These are phyloP conservation scores for Drosophila persimilis DNA, from an alignment of 1,140 invertebrate species.

Conservation along the genomic window DNA sequence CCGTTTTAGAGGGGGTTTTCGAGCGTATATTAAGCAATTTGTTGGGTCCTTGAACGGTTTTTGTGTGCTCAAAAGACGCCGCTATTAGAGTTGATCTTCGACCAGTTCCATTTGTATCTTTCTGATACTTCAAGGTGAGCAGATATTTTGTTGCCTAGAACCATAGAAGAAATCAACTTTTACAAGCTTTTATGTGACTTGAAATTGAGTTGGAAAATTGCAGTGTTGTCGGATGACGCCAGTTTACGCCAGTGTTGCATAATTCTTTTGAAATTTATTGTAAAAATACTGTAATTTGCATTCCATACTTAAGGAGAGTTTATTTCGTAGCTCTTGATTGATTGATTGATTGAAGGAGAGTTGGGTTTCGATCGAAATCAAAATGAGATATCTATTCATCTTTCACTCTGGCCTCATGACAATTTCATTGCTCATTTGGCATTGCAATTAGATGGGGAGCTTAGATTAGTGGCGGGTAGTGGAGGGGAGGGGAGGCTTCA, in stretches of 20 bases:
- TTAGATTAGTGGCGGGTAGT: slow-evolving; percentile 44
- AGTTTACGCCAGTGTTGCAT: slow-evolving; percentile 42
- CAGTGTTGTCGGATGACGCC: slow-evolving; percentile 16
- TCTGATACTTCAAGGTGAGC: slow-evolving; percentile 3
- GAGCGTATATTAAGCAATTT: slow-evolving; percentile 25
- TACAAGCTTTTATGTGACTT: slow-evolving; percentile 2
- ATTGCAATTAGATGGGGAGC: slow-evolving; percentile 63
- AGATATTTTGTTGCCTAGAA: not conserved
- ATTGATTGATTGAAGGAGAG: slow-evolving; percentile 18
- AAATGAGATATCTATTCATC: slow-evolving; percentile 21
- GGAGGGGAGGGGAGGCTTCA: slow-evolving; percentile 2
- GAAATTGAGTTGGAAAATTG: not conserved
- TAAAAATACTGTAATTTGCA: slow-evolving; percentile 48
- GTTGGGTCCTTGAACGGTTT: slow-evolving; percentile 49
- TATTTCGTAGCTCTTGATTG: slow-evolving; percentile 17
- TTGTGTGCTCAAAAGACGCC: slow-evolving; percentile 5
- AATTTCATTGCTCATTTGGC: slow-evolving; percentile 70
- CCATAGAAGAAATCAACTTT: not conserved
- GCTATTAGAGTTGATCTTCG: not conserved
- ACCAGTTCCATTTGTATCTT: slow-evolving; percentile 8
- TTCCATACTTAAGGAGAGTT: slow-evolving; percentile 59
- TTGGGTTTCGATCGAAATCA: too few species aligned
- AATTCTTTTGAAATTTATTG: slow-evolving; percentile 29
- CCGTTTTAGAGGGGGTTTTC: too few species aligned
- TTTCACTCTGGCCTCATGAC: slow-evolving; percentile 47